A percentile compares a stretch with the other conserved stretches of the same genome.
Conservation (phyloP, 1,140 invertebrate genomes). For the Limonius californicus region DNA sequence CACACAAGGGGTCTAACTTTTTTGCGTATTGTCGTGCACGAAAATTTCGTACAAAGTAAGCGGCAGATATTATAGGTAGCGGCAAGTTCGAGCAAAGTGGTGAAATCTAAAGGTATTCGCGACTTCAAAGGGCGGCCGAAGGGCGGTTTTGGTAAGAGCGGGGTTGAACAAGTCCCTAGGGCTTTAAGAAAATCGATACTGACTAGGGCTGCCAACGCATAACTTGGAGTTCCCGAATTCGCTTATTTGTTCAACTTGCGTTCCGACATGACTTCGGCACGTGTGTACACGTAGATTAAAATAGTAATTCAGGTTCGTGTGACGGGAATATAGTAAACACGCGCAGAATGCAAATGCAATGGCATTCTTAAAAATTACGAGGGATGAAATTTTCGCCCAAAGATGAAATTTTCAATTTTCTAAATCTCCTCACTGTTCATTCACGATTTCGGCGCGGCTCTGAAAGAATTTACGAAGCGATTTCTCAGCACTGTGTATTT, state of each 20-base stretch:
- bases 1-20: too few relatives aligned
- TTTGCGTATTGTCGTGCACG: too few relatives aligned
- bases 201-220: constrained; percentile 12
- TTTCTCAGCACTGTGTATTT: not conserved
- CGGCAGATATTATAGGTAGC: too few relatives aligned
- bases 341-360: too few relatives aligned
- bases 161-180: constrained; percentile 12
- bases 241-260: constrained; percentile 9
- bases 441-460: too few relatives aligned
- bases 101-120: constrained; percentile 12
- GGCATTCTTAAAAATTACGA: too few relatives aligned
- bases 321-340: not conserved
- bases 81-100: constrained; percentile 10
- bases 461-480: not conserved
- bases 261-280: constrained; percentile 1
- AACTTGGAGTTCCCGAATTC: constrained; percentile 12
- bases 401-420: too few relatives aligned
- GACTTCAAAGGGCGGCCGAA: constrained; percentile 11
- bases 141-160: constrained; percentile 12
- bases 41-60: too few relatives aligned
- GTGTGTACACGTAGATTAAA: not conserved
- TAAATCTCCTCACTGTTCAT: too few relatives aligned
- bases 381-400: too few relatives aligned
- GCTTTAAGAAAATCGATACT: constrained; percentile 14
- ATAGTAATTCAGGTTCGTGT: not conserved